A percentile compares a stretch with the other conserved stretches of the same genome.
phyloP scores from a whole-genome alignment of 2,113 vertebrate genomes.

The Melozone crissalis region DNA sequence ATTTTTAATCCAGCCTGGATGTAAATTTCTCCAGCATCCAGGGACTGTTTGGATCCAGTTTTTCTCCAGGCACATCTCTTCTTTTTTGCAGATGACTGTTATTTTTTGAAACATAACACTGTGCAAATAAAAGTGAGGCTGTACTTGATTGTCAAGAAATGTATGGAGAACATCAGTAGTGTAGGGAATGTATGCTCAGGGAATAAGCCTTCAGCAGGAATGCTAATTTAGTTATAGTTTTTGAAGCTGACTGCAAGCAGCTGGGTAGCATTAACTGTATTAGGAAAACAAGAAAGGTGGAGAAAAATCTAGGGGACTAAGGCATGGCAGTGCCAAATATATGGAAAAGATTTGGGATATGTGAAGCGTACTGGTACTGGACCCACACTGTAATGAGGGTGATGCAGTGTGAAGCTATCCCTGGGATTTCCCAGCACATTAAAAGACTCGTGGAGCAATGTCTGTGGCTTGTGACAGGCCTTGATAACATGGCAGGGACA shows the following conservation, averaged over 20 bases:
- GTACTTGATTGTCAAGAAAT: conserved; percentile 56
- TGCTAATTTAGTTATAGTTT: conserved; percentile 69
- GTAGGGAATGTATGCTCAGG: conserved; percentile 51
- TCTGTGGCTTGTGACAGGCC: conserved; percentile 34
- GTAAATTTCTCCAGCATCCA: conserved; percentile 1
- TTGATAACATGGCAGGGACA: background rate
- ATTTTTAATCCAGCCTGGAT: conserved; percentile 13
- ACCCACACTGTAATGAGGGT: background rate
- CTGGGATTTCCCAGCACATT: conserved; percentile 16
- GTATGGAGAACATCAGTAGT: conserved; percentile 56
- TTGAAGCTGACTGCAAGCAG: conserved; percentile 69
- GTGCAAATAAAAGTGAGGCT: conserved; percentile 53
- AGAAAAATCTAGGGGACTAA: conserved; percentile 51
- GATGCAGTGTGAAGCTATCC: background rate
- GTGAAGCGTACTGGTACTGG: conserved; percentile 22
- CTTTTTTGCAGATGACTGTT: background rate
- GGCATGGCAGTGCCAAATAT: conserved; percentile 66
- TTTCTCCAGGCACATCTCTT: background rate
- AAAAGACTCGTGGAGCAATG: background rate
- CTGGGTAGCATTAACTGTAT: conserved; percentile 65
- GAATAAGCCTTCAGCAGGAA: conserved; percentile 65
- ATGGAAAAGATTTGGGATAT: conserved; percentile 70
- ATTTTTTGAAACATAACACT: conserved; percentile 48
- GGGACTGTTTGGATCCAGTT: background rate
- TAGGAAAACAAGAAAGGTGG: conserved; percentile 70